Evolutionary conservation across 1,140 invertebrate genomes (phyloP), one percentile per base, ranked within the genome.

Genomic region (Heliconius hermathena): DNA sequence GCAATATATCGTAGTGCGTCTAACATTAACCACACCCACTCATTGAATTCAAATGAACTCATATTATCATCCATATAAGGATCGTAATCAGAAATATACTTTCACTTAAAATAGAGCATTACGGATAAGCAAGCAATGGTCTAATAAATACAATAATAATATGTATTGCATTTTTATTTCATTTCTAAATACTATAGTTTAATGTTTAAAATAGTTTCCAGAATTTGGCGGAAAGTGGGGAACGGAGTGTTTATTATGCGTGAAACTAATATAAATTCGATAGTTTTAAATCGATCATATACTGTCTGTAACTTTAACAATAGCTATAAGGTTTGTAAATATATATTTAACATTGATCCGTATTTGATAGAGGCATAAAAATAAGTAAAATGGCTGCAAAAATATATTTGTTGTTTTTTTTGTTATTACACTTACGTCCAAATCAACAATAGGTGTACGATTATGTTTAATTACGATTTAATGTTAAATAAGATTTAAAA

Each of bases 401-500:
- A n/a, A 60, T 60, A 60, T 60, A 11, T 52, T 52, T 22, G 54
- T 57, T 57, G n/a, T 8, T 57, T 20, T 57, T 57, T 8, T 8
- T 57, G 6, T 60, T 60, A n/a, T 22, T 54, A 11, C 13, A 54
- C 5, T 18, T 57, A 22, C 6, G 13, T 26, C 26, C 11, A 13
- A 66, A 8, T 52, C 6, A 36, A 18, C 9, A 36, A 41, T 36
- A 71, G 66, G 66, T 74, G 74, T 72, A 66, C 70, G n/a, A 66
- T 80, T 79, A 22, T 52, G 33, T 79, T 66, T 41, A 49, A 66
- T 4, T 52, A 13, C 26, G 11, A 49, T 49, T 72, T 52, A 66
- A 57, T 29, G 46, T 71, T 73, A 60, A 74, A 52, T 73, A 71
- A 36, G 29, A 77, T 77, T 81, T 77, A 77, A 89, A 73, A 84